Evolutionary conservation across 2,888 invertebrate genomes (phyloP), one percentile per base, ranked within the genome.

Genomic region (Epiblema foenella): DNA sequence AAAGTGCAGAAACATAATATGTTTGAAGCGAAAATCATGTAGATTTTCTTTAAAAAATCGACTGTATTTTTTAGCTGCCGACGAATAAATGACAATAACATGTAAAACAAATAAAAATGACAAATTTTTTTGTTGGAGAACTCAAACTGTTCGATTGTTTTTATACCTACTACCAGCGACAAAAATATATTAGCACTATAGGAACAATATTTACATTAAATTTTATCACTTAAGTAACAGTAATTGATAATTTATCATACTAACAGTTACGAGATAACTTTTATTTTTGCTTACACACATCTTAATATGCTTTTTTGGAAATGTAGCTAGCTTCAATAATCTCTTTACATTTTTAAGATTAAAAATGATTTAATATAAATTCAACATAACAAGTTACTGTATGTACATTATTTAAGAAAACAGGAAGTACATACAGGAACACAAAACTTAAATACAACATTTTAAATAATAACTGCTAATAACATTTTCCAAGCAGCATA

Each of bases 191-290:
- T 63, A 65, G 29, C 46, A 29, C 39, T 62, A 70, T 68, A 69
- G 67, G 69, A 70, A 64, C 67, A 70, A 64, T 60, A 66, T 54
- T 52, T 54, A 49, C 46, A 66, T 49, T 57, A 49, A 69, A 29
- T 46, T 67, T 68, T 70, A 66, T 59, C 59, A 52, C 64, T 68
- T 69, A 73, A 64, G 51, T 73, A 71, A 68, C 65, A 72, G 68
- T 54, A 72, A 58, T 75, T 79, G 79, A 79, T 79, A 79, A 79
- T 79, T 78, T 79, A 89, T 89, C 89, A 87, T 89, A 89, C 88
- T 78, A 79, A 71, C 62, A 82, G 83, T 87, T 83, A 85, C 80
- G 79, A 81, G 76, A 46, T 74, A 75, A 74, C 71, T 69, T 73
- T 70, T 33, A 70, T 51, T 52, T 68, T 60, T 70, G 39, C n/a